phyloP scores from a whole-genome alignment of 2,797 vertebrate genomes.

The Pelodytes ibericus region DNA sequence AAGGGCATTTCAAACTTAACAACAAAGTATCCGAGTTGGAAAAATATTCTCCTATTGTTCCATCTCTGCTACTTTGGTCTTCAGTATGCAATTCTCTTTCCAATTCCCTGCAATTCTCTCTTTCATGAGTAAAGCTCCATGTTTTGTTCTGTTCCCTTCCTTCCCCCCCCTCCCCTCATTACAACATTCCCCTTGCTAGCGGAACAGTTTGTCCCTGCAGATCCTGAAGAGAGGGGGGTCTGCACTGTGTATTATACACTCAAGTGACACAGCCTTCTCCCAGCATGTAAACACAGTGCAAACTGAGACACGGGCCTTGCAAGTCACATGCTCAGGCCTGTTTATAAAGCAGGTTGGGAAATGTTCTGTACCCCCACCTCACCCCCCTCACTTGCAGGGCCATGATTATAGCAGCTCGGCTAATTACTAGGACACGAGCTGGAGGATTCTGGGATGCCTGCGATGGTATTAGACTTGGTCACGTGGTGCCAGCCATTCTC shows the following conservation, averaged over 20 bases:
- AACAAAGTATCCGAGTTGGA: too few relatives aligned
- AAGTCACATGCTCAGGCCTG: constrained; percentile 9
- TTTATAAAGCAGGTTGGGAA: neutral
- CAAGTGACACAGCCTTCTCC: neutral
- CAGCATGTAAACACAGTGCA: constrained; percentile 14
- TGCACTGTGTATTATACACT: neutral
- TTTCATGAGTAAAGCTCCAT: too few relatives aligned
- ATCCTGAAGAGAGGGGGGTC: neutral
- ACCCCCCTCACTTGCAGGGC: neutral
- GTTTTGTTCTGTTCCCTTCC: too few relatives aligned
- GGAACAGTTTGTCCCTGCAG: constrained; percentile 15
- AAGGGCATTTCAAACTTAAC: too few relatives aligned
- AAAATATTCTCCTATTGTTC: too few relatives aligned
- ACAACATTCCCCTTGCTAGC: constrained; percentile 16
- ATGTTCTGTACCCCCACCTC: neutral
- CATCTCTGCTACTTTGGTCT: too few relatives aligned
- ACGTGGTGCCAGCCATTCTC: neutral
- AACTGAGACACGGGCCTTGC: neutral
- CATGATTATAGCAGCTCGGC: neutral
- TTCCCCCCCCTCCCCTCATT: neutral
- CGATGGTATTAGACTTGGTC: neutral
- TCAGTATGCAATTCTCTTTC: too few relatives aligned
- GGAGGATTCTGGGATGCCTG: neutral
- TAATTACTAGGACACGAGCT: neutral
- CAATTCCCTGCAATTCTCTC: too few relatives aligned